A percentile compares a stretch with the other conserved stretches of the same genome.
phyloP scores from a whole-genome alignment of 2,888 invertebrate species.

The Hirtodrosophila trivittata region DNA sequence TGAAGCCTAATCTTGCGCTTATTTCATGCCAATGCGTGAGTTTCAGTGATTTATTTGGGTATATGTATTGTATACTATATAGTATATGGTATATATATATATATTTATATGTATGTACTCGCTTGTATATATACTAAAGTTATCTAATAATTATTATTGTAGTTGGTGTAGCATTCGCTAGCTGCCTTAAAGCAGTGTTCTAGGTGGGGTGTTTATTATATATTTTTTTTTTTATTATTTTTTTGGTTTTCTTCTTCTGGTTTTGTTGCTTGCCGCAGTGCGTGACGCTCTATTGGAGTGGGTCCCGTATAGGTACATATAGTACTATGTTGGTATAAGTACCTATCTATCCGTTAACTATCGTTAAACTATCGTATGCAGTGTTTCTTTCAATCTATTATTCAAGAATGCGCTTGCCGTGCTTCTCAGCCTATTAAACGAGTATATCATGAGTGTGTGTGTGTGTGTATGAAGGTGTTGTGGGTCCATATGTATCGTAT shows the following conservation, averaged over 20 bases:
- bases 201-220: constrained; percentile 70
- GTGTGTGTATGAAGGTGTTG: constrained; percentile 2
- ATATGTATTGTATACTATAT: too few species aligned
- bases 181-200: constrained; percentile 75
- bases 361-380: constrained; percentile 40
- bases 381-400: constrained; percentile 19
- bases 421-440: constrained; percentile 4
- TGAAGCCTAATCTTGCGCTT: constrained; percentile 48
- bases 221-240: constrained; percentile 35
- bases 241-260: too few species aligned
- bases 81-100: neutral
- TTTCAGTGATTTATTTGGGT: constrained; percentile 13
- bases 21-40: constrained; percentile 37
- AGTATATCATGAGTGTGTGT: constrained; percentile 2
- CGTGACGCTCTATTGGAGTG: constrained; percentile 68
- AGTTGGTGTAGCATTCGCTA: constrained; percentile 64
- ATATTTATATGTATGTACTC: constrained; percentile 5
- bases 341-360: constrained; percentile 45
- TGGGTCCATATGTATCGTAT: constrained; percentile 7
- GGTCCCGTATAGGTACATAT: constrained; percentile 67
- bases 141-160: constrained; percentile 60
- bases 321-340: constrained; percentile 32
- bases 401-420: constrained; percentile 33
- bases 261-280: constrained; percentile 66
- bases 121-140: constrained; percentile 29